Evolutionary conservation across 2,888 invertebrate genomes (phyloP).

Genomic region (Galerucella nymphaeae): DNA sequence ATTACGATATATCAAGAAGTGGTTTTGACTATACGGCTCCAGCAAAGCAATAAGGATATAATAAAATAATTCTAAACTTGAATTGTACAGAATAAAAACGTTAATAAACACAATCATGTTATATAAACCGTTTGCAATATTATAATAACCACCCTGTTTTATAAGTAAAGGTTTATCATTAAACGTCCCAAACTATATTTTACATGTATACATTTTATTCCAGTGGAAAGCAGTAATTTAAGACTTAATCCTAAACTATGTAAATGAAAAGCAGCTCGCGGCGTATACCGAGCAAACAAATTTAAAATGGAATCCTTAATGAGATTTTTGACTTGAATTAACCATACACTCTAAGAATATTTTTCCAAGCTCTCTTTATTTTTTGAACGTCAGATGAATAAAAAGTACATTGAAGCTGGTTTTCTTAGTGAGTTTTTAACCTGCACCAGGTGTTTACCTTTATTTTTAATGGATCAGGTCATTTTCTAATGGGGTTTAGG

Average conservation of each 20-base stretch:
- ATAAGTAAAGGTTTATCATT: neutral
- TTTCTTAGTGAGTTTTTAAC: neutral
- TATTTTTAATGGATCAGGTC: neutral
- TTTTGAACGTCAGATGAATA: neutral
- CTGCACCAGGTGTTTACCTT: neutral
- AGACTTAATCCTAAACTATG: slow-evolving; percentile 22
- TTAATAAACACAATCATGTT: too few species aligned
- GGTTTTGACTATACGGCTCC: too few species aligned
- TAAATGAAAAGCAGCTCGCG: slow-evolving; percentile 15
- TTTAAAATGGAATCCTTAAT: slow-evolving; percentile 27
- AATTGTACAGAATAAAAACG: too few species aligned
- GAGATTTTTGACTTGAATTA: slow-evolving; percentile 21
- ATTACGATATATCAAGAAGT: too few species aligned
- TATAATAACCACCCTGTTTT: too few species aligned
- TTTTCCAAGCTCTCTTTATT: slow-evolving; percentile 9
- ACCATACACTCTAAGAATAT: slow-evolving; percentile 7
- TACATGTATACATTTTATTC: slow-evolving; percentile 14
- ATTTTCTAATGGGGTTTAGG: too few species aligned
- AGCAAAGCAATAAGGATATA: too few species aligned
- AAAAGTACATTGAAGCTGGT: neutral
- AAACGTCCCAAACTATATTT: neutral
- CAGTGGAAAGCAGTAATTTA: slow-evolving; percentile 7
- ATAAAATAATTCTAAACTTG: too few species aligned
- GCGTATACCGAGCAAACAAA: slow-evolving; percentile 18
- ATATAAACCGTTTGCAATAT: too few species aligned